These are phyloP conservation scores for Calliphora vomitoria DNA, from an alignment of 2,888 invertebrate species.

Conservation along the genomic window DNA sequence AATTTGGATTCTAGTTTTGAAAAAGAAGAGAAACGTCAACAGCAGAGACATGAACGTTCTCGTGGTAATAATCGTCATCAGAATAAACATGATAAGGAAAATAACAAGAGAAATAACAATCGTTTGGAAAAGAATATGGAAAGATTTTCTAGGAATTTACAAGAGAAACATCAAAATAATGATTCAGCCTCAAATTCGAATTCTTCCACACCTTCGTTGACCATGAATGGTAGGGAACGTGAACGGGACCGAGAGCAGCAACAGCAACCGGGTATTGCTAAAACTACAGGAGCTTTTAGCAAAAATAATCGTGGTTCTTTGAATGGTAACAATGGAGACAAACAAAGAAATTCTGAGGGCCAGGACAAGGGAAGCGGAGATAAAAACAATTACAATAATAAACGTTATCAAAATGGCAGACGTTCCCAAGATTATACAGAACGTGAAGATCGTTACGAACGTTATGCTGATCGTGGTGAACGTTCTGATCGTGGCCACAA, in stretches of 20 bases:
- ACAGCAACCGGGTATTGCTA: constrained; percentile 23
- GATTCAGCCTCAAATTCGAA: constrained; percentile 68
- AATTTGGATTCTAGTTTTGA: constrained; percentile 58
- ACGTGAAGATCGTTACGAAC: constrained; percentile 74
- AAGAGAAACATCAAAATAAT: constrained; percentile 60
- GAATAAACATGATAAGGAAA: constrained; percentile 62
- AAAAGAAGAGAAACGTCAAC: constrained; percentile 60
- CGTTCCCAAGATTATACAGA: constrained; percentile 58
- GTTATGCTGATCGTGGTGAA: constrained; percentile 67
- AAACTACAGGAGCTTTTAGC: constrained; percentile 55
- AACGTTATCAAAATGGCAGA: constrained; percentile 56
- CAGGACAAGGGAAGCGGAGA: constrained; percentile 30
- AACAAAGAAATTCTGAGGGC: constrained; percentile 10
- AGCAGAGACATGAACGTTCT: constrained; percentile 56
- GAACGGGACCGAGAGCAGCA: constrained; percentile 5
- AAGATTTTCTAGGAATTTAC: constrained; percentile 69
- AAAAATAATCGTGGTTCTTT: constrained; percentile 49
- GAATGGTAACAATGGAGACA: constrained; percentile 18
- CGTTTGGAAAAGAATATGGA: constrained; percentile 77
- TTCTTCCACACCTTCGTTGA: constrained; percentile 65
- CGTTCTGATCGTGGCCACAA: constrained; percentile 70
- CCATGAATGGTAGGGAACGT: constrained; percentile 28
- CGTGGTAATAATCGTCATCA: constrained; percentile 61
- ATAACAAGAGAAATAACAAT: constrained; percentile 73
- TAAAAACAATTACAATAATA: constrained; percentile 49